These are phyloP conservation scores for Diadumene lineata DNA, from an alignment of 92 coral and sea anemone genomes.

Conservation along the genomic window DNA sequence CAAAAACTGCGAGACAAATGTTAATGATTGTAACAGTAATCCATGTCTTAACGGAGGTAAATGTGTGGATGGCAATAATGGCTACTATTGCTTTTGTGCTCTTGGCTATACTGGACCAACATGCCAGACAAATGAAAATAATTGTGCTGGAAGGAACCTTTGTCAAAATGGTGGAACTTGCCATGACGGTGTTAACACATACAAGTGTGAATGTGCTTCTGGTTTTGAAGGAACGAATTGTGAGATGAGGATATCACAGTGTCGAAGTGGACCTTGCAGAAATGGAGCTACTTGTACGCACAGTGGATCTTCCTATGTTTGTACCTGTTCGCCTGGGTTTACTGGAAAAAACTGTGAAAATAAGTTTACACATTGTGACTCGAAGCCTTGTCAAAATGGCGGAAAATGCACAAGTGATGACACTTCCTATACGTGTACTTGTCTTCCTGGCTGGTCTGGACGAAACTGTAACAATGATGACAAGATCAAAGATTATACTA, in stretches of 20 bases:
- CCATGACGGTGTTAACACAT: neutral
- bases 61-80: constrained; percentile 4
- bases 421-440: neutral
- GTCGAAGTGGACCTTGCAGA: constrained; percentile 4
- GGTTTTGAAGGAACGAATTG: constrained; percentile 6
- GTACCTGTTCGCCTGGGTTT: constrained; percentile 3
- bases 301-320: neutral
- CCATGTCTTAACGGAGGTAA: constrained; percentile 19
- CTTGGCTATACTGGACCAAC: constrained; percentile 16
- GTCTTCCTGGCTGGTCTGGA: constrained; percentile 9
- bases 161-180: constrained; percentile 2
- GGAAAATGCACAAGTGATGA: neutral
- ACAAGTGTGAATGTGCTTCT: neutral
- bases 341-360: neutral
- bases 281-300: neutral
- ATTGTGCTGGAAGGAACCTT: neutral
- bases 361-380: neutral
- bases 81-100: constrained; percentile 21
- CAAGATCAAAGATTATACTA: neutral
- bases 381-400: neutral
- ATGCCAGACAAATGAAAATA: constrained; percentile 7
- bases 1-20: constrained; percentile 16
- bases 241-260: neutral
- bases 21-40: constrained; percentile 12
- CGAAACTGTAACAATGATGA: neutral